A percentile compares a stretch with the other conserved stretches of the same genome.
Evolutionary conservation across 2,113 vertebrate species (phyloP).

Genomic region (Hypocryptadius cinnamomeus): DNA sequence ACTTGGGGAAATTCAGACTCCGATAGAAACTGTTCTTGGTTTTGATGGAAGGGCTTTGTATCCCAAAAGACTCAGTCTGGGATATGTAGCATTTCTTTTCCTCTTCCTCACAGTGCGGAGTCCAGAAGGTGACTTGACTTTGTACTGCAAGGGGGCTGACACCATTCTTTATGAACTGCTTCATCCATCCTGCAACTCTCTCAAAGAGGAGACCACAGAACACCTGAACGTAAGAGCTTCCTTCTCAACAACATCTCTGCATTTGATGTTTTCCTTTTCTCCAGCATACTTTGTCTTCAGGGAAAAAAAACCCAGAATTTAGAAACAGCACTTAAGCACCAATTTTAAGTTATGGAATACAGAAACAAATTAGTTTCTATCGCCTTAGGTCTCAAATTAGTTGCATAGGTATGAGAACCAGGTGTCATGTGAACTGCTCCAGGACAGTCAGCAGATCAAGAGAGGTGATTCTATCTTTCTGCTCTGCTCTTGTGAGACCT

Average conservation of each 20-base stretch:
- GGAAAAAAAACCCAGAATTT: rapidly evolving
- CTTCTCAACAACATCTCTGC: background rate
- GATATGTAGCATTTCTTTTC: background rate
- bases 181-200: conserved; percentile 71
- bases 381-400: background rate
- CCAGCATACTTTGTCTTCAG: background rate
- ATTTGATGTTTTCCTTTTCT: background rate
- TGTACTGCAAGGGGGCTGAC: conserved; percentile 95
- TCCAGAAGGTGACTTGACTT: conserved; percentile 77
- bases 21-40: background rate
- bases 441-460: background rate
- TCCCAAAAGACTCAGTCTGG: background rate
- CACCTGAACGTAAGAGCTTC: conserved; percentile 84
- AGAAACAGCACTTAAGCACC: background rate
- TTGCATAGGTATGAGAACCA: background rate
- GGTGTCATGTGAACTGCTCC: background rate
- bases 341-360: background rate
- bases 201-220: conserved; percentile 76
- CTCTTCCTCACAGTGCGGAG: conserved; percentile 70
- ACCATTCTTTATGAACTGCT: conserved; percentile 86
- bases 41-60: background rate
- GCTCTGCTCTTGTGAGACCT: too few relatives aligned
- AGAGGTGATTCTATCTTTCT: background rate
- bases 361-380: background rate
- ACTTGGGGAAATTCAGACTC: background rate